phyloP scores from a whole-genome alignment of 1,140 invertebrate genomes.

The Bombus fervidus region DNA sequence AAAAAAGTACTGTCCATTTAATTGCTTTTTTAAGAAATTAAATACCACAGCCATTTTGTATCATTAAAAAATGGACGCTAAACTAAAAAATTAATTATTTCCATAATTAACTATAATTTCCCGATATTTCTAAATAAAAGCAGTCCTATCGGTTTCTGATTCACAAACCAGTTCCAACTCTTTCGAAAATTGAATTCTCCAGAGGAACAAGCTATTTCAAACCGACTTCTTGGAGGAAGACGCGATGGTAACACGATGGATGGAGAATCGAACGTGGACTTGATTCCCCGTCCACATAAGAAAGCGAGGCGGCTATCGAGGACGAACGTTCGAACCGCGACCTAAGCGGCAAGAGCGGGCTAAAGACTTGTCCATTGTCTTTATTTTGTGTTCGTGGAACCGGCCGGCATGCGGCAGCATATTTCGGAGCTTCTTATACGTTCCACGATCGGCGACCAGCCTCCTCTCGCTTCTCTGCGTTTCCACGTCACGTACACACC shows the following conservation, averaged over 20 bases:
- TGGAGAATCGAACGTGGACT: not conserved
- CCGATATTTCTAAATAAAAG: no score
- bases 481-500: slow-evolving; percentile 13
- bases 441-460: not conserved
- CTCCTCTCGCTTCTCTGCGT: not conserved
- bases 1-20: no score
- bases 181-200: not conserved
- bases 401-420: slow-evolving; percentile 54
- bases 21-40: no score
- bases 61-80: no score
- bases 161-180: no score
- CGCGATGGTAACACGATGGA: no score
- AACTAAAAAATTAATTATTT: no score
- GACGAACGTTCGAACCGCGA: slow-evolving; percentile 38
- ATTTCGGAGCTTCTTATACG: slow-evolving; percentile 64
- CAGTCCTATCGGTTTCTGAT: no score
- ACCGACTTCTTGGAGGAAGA: not conserved
- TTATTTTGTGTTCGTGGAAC: slow-evolving; percentile 64
- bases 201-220: not conserved
- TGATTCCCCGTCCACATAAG: not conserved
- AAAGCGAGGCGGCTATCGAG: not conserved
- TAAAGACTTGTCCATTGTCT: slow-evolving; percentile 62
- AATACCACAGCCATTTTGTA: no score
- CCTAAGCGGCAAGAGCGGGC: slow-evolving; percentile 38
- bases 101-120: no score